Base-by-base conservation (phyloP, 2,113 vertebrate species). In the Corythornis madagascariensis region DNA sequence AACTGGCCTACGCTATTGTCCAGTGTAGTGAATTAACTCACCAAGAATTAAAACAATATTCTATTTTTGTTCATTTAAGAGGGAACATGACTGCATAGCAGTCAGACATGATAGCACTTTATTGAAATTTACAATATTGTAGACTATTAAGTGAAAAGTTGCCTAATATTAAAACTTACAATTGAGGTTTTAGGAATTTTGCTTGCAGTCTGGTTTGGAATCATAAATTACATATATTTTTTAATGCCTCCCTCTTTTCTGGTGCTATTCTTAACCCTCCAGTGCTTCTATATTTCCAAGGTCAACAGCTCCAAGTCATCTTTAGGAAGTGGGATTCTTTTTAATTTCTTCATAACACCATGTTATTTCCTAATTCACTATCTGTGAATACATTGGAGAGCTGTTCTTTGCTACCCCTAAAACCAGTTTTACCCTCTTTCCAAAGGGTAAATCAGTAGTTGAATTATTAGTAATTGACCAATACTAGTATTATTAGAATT, bases 11-110 rank as follows among this genome's bases (percentile, higher is more conserved):
- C 10, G 47, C 73, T 92, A 94, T 88, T 95, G 70, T 70, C 59
- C 71, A 93, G 42, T 55, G 47, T 90, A 94, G 95, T 84, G 47
- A 96, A 95, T 84, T 93, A 69, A 90, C 77, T 61, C 57, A 6
- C 4, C 43, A 80, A 72, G 90, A 87, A 88, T 70, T 47, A 60
- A 6, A 66, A 72, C 48, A 69, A 90, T 10, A 78, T 61, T 92
- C 94, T 90, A 52, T n/a, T 89, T 91, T 88, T 92, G 66, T 83
- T 94, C 95, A 55, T 69, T 93, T 91, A 80, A 81, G 38, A 19
- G 40, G 56, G 70, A 91, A 63, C 61, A 74, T 6, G 22, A 66
- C 26, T 78, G 16, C 14, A 83, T 63, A 38, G 38, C 38, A 38
- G 38, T 38, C 38, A 38, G 53, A 81, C 38, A 66, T 76, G 26